Base-by-base conservation (phyloP, 1,140 invertebrate genomes). In the Calliphora vicina region DNA sequence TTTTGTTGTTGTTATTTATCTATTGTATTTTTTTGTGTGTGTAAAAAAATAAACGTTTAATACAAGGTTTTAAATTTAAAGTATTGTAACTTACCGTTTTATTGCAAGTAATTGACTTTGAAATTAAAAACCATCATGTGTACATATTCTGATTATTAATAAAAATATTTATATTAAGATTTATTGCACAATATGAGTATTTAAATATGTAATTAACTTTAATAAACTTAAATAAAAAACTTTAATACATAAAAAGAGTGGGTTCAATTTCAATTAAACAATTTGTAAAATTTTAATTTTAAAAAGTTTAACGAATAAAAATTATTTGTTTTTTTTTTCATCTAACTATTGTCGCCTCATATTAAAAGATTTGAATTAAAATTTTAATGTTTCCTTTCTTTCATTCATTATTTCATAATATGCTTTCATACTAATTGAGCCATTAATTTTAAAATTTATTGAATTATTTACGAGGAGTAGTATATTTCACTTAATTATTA, bases 11-110 rank as follows among this genome's bases (percentile, higher is more conserved):
- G 15, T 0, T 57, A 57, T 57, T 17, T 17, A 1, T 57, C 5
- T 35, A 35, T 35, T 35, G 29, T 35, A 4, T 35, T 35, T 35
- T 35, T 4, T 57, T 57, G 15, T 57, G 15, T n/a, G 50, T n/a
- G 15, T 17, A 57, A n/a, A 57, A n/a, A 15, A 57, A 57, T 12
- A 17, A 35, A n/a, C 50, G n/a, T 57, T 57, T 57, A 57, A 57
- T 57, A 57, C 50, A 57, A 57, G 50, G 50, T 57, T 57, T 57
- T n/a, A n/a, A 57, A 57, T 57, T 57, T n/a, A n/a, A n/a, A n/a
- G n/a, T n/a, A n/a, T n/a, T n/a, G n/a, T n/a, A 57, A 57, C 50
- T 57, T 57, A 57, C 50, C 50, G n/a, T n/a, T n/a, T 57, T 57
- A 57, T 57, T 57, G 1, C n/a, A 57, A 17, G 15, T 57, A n/a